Conservation (phyloP, 2,113 vertebrate genomes). For the Cyprinodon tularosa region DNA sequence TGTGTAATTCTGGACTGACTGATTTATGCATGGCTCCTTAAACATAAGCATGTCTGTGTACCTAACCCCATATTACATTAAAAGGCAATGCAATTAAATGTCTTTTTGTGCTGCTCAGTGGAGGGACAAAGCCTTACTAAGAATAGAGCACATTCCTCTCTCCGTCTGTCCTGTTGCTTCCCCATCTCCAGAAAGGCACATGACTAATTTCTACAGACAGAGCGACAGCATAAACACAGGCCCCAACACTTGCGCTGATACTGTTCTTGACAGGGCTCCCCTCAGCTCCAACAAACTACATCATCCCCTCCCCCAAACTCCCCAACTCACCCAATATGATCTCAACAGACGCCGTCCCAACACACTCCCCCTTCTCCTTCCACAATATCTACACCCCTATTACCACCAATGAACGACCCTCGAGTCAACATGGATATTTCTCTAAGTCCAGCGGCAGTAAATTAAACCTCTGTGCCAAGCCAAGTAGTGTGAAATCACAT, state of each 20-base stretch:
- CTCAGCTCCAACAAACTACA: conserved; percentile 31
- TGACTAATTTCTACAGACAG: conserved; percentile 67
- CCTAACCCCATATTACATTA: conserved; percentile 42
- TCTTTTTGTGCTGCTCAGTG: conserved; percentile 35
- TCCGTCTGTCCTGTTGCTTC: conserved; percentile 29
- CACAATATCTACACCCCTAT: conserved; percentile 1
- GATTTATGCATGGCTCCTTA: conserved; percentile 6
- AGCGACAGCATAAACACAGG: conserved; percentile 53
- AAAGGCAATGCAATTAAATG: conserved; percentile 40
- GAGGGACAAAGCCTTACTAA: conserved; percentile 12
- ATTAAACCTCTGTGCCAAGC: conserved; percentile 64
- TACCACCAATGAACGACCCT: conserved; percentile 35
- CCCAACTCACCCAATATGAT: conserved; percentile 16
- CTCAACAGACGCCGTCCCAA: conserved; percentile 17
- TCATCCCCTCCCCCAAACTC: neutral
- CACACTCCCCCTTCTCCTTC: neutral
- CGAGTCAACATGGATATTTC: conserved; percentile 58
- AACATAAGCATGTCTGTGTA: neutral
- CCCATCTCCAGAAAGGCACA: conserved; percentile 39
- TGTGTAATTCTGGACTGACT: conserved; percentile 12
- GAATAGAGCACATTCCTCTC: neutral
- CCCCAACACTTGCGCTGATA: conserved; percentile 43
- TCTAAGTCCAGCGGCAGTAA: conserved; percentile 61
- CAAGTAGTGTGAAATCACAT: conserved; percentile 75
- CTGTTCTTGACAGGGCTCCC: conserved; percentile 53